Evolutionary conservation across 2,797 vertebrate species (phyloP), one percentile per base, ranked within the genome.

Genomic region (Spheniscus humboldti): DNA sequence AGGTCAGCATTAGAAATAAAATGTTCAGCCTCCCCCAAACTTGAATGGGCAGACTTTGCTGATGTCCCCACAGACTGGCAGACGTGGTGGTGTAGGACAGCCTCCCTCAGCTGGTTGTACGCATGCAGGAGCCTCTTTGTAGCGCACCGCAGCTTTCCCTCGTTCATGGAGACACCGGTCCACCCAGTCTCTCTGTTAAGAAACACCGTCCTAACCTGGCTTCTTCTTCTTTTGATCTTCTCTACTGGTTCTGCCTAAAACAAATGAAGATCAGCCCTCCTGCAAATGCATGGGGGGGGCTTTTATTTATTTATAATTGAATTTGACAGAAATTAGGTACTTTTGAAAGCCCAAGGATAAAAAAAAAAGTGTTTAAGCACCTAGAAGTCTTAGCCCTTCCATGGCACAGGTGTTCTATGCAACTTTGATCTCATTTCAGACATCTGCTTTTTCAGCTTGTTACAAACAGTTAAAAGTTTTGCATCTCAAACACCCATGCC

Each of bases 81-180:
- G 66, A 17, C 2, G 4, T 10, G 17, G 27, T 31, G 20, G 59
- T 18, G 13, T 9, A 45, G 27, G 27, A 48, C 31, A 48, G 56
- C 48, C 52, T 43, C 80, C 35, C 20, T 27, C 31, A 71, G 35
- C 43, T 18, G 10, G 31, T 3, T 56, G 18, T n/a, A 76, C 9
- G 13, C 1, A 0, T 17, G 31, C 31, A 48, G 31, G 17, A 75
- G n/a, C 14, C 50, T 33, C 39, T 48, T 20, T 2, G 1, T 10
- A 62, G 30, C 2, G 2, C 27, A n/a, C 13, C 2, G 0, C 17
- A 30, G 18, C 57, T 50, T 47, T 18, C 28, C 19, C 4, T n/a
- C 14, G 1, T 19, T 25, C 30, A 9, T 5, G 3, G 25, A 35
- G 47, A 35, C 13, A 24, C 24, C 5, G 0, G 5, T 17, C 16